A percentile compares a stretch with the other conserved stretches of the same genome.
Evolutionary conservation across 1,140 invertebrate genomes (phyloP).

Genomic region (Trachymyrmex cornetzi): DNA sequence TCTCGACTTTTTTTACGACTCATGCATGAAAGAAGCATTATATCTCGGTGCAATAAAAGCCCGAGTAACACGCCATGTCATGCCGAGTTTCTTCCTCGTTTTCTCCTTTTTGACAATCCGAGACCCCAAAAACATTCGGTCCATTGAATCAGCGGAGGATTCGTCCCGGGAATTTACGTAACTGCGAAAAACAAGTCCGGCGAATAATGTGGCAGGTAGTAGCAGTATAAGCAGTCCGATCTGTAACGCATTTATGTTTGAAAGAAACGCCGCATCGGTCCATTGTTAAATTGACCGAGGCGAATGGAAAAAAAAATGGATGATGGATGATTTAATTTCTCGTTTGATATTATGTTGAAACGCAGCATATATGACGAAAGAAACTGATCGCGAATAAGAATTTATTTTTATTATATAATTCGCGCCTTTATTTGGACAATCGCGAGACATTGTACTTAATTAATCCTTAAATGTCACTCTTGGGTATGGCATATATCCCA

Average conservation of each 20-base stretch:
- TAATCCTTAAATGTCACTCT: too few relatives aligned
- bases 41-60: constrained; percentile 46
- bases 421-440: neutral
- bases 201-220: neutral
- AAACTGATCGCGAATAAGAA: neutral
- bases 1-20: constrained; percentile 31
- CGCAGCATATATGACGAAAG: neutral
- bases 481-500: too few relatives aligned
- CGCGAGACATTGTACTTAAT: neutral
- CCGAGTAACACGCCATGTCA: constrained; percentile 23
- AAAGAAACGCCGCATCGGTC: constrained; percentile 4
- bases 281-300: neutral
- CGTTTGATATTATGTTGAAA: neutral
- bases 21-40: constrained; percentile 7
- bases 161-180: constrained; percentile 58
- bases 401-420: constrained; percentile 18
- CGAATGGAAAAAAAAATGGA: neutral
- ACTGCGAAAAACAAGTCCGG: constrained; percentile 34
- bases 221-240: neutral
- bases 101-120: constrained; percentile 64
- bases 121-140: neutral
- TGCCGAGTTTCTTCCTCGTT: constrained; percentile 39
- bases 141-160: constrained; percentile 24
- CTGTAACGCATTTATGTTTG: constrained; percentile 1
- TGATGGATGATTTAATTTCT: constrained; percentile 19